phyloP scores from a whole-genome alignment of 2,797 vertebrate species.

The Australoheros facetus region DNA sequence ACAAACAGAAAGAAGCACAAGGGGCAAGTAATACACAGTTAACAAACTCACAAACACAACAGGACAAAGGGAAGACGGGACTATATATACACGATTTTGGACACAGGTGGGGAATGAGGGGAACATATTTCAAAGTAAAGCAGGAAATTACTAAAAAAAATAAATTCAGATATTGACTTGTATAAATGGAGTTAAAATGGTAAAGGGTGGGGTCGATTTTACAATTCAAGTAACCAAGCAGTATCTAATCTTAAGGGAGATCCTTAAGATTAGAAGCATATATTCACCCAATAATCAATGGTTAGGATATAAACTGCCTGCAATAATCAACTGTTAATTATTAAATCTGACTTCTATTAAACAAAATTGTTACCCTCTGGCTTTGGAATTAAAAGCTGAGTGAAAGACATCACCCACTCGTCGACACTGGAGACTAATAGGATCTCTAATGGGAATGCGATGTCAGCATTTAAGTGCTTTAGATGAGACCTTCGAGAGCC shows the following conservation, averaged over 20 bases:
- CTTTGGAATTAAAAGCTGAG: constrained; percentile 2
- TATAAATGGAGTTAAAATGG: background rate
- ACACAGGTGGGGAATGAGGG: no score
- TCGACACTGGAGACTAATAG: background rate
- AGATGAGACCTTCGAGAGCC: constrained; percentile 1
- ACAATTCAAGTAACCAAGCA: background rate
- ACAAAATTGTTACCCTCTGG: background rate
- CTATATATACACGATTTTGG: no score
- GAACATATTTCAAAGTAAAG: no score
- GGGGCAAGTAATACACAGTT: no score
- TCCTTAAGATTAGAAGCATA: background rate
- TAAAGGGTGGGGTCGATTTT: background rate
- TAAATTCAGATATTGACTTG: background rate
- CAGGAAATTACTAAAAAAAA: no score
- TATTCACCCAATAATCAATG: background rate
- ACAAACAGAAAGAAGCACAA: no score
- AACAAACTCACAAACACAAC: no score
- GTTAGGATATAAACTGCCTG: background rate
- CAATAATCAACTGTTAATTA: background rate
- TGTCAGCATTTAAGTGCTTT: background rate
- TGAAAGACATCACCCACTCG: constrained; percentile 3
- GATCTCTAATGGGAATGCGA: background rate
- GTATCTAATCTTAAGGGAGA: background rate
- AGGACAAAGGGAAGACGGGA: no score
- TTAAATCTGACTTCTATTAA: background rate